Conservation (phyloP, 2,797 vertebrate species). For the Tangara arthus region DNA sequence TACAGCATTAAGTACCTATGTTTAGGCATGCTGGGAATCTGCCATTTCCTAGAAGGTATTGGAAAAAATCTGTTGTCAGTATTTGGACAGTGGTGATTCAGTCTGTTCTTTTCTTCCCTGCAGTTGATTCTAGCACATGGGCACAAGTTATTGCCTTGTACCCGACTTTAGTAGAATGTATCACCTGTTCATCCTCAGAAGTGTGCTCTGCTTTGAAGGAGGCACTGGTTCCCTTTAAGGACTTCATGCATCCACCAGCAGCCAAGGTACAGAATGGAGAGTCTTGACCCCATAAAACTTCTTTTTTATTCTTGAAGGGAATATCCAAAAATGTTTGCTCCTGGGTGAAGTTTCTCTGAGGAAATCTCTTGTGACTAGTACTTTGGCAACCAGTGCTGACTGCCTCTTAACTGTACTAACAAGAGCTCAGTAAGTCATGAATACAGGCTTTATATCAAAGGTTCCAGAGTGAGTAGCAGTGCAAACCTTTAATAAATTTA, state of each 20-base stretch:
- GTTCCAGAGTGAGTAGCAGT: slow-evolving; percentile 74
- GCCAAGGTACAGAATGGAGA: slow-evolving; percentile 97
- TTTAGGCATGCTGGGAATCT: not conserved
- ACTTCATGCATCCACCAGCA: slow-evolving; percentile 97
- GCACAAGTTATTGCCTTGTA: slow-evolving; percentile 97
- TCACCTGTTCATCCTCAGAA: slow-evolving; percentile 94
- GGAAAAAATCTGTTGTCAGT: not conserved
- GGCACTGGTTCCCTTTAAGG: slow-evolving; percentile 96
- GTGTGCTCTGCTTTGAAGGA: slow-evolving; percentile 96
- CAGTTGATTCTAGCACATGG: slow-evolving; percentile 97
- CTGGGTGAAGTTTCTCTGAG: slow-evolving; percentile 60
- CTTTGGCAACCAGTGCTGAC: slow-evolving; percentile 69
- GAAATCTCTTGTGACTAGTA: slow-evolving; percentile 70
- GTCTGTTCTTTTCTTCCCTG: slow-evolving; percentile 41
- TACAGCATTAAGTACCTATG: not conserved
- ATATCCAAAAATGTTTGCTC: slow-evolving; percentile 72
- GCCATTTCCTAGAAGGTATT: not conserved
- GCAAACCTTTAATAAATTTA: slow-evolving; percentile 72
- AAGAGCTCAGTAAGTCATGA: slow-evolving; percentile 64
- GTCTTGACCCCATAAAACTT: slow-evolving; percentile 85
- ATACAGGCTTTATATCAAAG: slow-evolving; percentile 62
- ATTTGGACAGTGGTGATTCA: not conserved
- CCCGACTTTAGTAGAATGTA: slow-evolving; percentile 96
- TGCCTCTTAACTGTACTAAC: slow-evolving; percentile 75
- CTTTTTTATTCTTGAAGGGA: slow-evolving; percentile 55